Evolutionary conservation across 2,113 vertebrate species (phyloP).

Genomic region (Laterallus jamaicensis): DNA sequence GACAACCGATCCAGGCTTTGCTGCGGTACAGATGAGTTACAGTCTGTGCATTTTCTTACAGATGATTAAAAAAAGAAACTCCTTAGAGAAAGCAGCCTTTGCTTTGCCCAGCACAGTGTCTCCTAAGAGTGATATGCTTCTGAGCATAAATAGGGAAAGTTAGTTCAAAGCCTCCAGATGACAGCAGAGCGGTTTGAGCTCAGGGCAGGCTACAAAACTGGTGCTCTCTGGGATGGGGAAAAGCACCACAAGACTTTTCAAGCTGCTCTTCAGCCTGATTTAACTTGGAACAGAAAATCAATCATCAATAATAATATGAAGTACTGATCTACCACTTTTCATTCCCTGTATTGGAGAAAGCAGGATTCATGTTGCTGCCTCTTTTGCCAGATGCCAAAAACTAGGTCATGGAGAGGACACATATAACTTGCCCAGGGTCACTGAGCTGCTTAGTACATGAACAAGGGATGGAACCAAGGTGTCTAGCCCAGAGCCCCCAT

Average conservation of each 20-base stretch:
- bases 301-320: background rate
- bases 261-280: slow-evolving; percentile 11
- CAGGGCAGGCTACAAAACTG: background rate
- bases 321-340: background rate
- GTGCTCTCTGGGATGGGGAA: background rate
- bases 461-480: background rate
- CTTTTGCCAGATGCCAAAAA: background rate
- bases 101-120: background rate
- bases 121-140: background rate
- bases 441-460: background rate
- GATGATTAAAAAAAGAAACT: background rate
- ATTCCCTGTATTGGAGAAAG: background rate
- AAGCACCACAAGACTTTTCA: background rate
- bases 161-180: background rate
- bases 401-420: background rate
- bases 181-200: background rate
- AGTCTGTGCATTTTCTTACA: background rate
- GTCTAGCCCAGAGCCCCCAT: background rate
- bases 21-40: background rate
- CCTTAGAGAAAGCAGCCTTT: background rate
- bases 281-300: slow-evolving; percentile 6
- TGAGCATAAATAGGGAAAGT: background rate
- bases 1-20: background rate
- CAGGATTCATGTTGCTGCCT: background rate
- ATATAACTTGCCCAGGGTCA: background rate